Conservation (phyloP, 2,888 invertebrate species). For the Spialia ferax region DNA sequence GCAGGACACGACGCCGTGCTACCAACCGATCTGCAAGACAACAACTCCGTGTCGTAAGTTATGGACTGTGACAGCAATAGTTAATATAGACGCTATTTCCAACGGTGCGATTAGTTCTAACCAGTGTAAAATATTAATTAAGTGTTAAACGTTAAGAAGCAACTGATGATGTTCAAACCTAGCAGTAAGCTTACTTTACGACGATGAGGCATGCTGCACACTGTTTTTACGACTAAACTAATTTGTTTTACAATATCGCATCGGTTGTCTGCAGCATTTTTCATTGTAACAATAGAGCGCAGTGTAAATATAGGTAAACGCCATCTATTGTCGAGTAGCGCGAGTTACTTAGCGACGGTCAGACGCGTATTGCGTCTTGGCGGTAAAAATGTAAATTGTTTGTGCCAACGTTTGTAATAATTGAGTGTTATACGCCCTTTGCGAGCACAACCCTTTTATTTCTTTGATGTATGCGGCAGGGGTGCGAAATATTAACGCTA, state of each 20-base stretch:
- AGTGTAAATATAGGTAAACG: slow-evolving; percentile 73
- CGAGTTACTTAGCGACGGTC: slow-evolving; percentile 54
- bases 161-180: slow-evolving; percentile 86
- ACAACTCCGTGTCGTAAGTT: slow-evolving; percentile 73
- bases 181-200: slow-evolving; percentile 64
- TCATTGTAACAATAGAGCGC: slow-evolving; percentile 56
- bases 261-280: slow-evolving; percentile 52
- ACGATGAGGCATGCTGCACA: slow-evolving; percentile 61
- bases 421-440: slow-evolving; percentile 79
- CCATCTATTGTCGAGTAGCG: slow-evolving; percentile 79
- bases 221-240: slow-evolving; percentile 40
- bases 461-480: slow-evolving; percentile 83
- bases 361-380: slow-evolving; percentile 47
- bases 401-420: slow-evolving; percentile 84
- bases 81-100: slow-evolving; percentile 42
- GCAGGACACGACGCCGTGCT: slow-evolving; percentile 84
- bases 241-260: not conserved
- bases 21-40: slow-evolving; percentile 72
- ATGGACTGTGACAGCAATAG: slow-evolving; percentile 30
- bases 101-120: slow-evolving; percentile 57
- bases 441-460: slow-evolving; percentile 80
- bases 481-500: slow-evolving; percentile 81
- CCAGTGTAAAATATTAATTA: slow-evolving; percentile 41
- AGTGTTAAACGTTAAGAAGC: slow-evolving; percentile 58
- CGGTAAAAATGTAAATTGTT: slow-evolving; percentile 75